Percentiles rank a stretch among this genome's conserved stretches.
Evolutionary conservation across 2,113 vertebrate species (phyloP).

Genomic region (Dunckerocampus dactyliophorus): DNA sequence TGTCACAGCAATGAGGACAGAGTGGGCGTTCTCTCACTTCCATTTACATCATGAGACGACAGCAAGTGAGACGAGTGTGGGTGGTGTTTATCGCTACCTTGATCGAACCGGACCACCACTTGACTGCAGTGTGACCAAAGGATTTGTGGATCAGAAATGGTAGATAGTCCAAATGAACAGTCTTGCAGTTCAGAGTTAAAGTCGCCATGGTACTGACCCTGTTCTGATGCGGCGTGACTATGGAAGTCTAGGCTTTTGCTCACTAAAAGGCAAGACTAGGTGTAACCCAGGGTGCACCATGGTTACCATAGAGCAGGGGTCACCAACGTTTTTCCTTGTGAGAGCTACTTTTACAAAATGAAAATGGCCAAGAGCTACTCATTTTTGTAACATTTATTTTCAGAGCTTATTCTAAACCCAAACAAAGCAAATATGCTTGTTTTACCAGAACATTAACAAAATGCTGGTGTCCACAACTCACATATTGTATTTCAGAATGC

Average conservation of each 20-base stretch:
- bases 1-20: constrained; percentile 37
- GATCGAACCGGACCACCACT: constrained; percentile 39
- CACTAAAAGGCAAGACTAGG: background rate
- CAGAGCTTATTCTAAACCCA: too few species aligned
- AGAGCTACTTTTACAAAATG: too few species aligned
- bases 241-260: constrained; percentile 7
- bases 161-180: background rate
- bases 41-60: constrained; percentile 63
- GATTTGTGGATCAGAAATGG: background rate
- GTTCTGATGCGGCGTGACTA: background rate
- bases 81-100: constrained; percentile 34
- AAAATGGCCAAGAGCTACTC: too few species aligned
- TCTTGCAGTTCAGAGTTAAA: background rate
- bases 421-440: too few species aligned
- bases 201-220: background rate
- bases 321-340: too few species aligned
- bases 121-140: constrained; percentile 3
- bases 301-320: too few species aligned
- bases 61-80: constrained; percentile 52
- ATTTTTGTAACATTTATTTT: too few species aligned
- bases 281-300: too few species aligned
- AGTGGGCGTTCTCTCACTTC: constrained; percentile 67
- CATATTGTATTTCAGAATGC: too few species aligned
- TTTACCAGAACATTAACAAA: too few species aligned
- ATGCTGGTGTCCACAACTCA: too few species aligned